Evolutionary conservation across 2,888 invertebrate species (phyloP).

Genomic region (Trypoxylon attenuatum): DNA sequence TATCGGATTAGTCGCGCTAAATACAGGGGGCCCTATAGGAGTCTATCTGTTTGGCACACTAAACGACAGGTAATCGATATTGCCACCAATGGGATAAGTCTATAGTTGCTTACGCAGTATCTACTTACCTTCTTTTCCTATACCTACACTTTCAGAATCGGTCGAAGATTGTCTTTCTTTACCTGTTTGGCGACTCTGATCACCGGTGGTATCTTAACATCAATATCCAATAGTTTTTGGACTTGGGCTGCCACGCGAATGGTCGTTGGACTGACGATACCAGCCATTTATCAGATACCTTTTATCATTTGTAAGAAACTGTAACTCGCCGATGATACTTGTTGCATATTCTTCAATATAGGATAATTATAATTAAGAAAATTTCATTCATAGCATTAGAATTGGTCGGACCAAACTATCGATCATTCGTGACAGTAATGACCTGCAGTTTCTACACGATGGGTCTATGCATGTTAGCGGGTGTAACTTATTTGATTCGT

Average conservation of each 20-base stretch:
- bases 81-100: too few relatives aligned
- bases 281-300: slow-evolving; percentile 95
- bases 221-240: slow-evolving; percentile 87
- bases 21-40: slow-evolving; percentile 92
- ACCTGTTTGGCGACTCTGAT: slow-evolving; percentile 88
- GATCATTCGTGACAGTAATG: slow-evolving; percentile 94
- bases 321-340: too few relatives aligned
- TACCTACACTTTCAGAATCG: slow-evolving; percentile 79
- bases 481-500: slow-evolving; percentile 88
- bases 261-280: slow-evolving; percentile 92
- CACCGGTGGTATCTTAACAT: slow-evolving; percentile 86
- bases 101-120: not conserved
- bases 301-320: slow-evolving; percentile 91
- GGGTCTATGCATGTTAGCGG: slow-evolving; percentile 88
- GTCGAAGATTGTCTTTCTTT: slow-evolving; percentile 90
- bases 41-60: slow-evolving; percentile 91
- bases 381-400: slow-evolving; percentile 85
- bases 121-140: not conserved
- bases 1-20: slow-evolving; percentile 88
- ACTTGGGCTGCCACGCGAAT: slow-evolving; percentile 88
- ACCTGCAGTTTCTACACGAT: slow-evolving; percentile 93
- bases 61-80: slow-evolving; percentile 80
- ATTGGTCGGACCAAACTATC: slow-evolving; percentile 91
- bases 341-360: too few relatives aligned
- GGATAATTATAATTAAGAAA: not conserved